A percentile compares a stretch with the other conserved stretches of the same genome.
phyloP scores from a whole-genome alignment of 2,797 vertebrate genomes.

The Peromyscus melanophrys region DNA sequence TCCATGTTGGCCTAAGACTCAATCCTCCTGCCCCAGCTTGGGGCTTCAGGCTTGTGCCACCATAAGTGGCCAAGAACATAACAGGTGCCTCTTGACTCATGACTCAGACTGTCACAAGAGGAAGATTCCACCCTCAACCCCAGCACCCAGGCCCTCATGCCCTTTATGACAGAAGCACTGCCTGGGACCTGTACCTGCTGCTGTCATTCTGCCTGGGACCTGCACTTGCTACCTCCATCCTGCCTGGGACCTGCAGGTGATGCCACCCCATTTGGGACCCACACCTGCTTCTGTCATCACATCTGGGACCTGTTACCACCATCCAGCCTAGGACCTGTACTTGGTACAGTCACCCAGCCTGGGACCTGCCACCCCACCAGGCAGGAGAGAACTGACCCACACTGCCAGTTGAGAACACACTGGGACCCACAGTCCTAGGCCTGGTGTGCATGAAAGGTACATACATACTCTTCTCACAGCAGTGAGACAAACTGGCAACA shows the following conservation, averaged over 20 bases:
- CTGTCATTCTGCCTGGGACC: no score
- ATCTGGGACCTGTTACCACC: no score
- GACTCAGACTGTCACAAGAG: neutral
- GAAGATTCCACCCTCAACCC: neutral
- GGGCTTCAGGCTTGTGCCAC: no score
- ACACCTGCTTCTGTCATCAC: no score
- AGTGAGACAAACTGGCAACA: neutral
- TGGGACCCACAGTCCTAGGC: neutral
- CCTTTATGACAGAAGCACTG: neutral
- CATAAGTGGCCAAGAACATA: neutral
- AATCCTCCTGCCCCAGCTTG: neutral
- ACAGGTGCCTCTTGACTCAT: neutral
- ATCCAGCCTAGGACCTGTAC: no score
- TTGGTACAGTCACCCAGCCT: no score
- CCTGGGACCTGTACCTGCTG: neutral
- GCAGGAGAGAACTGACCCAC: neutral
- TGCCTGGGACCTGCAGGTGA: no score
- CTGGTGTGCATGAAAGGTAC: neutral
- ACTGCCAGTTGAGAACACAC: neutral
- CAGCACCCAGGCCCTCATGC: no score
- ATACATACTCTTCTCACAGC: neutral
- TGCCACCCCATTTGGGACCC: no score
- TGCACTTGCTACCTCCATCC: no score
- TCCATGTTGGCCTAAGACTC: neutral
- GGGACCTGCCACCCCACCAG: neutral